Conservation (phyloP, 2,113 vertebrate genomes). For the Tauraco erythrolophus region DNA sequence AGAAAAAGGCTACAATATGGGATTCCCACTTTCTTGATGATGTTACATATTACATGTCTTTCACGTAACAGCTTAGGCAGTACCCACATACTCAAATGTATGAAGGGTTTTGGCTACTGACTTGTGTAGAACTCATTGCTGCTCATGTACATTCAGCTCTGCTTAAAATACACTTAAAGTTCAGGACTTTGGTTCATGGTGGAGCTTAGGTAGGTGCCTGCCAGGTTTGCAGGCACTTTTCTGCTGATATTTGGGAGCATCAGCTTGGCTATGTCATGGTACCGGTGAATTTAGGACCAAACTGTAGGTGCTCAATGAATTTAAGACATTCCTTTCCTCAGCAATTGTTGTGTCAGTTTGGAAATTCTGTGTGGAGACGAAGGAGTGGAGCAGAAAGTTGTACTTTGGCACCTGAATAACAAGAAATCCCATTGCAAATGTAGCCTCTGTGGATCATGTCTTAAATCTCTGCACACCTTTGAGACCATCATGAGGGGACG, state of each 20-base stretch:
- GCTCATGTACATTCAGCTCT: not conserved
- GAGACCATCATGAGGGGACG: accelerated
- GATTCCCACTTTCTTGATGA: not conserved
- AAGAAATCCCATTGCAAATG: not conserved
- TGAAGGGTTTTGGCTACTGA: accelerated
- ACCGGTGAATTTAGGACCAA: not conserved
- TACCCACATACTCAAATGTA: not conserved
- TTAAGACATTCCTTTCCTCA: not conserved
- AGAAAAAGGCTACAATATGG: not conserved
- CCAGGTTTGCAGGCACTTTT: not conserved
- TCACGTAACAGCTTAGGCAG: not conserved
- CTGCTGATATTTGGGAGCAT: not conserved
- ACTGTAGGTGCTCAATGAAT: not conserved
- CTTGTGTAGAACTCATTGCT: not conserved
- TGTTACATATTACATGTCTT: too few relatives aligned
- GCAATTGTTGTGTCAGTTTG: not conserved
- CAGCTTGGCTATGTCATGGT: not conserved
- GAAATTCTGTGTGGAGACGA: not conserved
- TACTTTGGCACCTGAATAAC: not conserved
- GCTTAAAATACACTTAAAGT: not conserved
- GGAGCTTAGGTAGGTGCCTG: not conserved
- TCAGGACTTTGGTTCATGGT: not conserved
- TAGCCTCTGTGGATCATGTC: not conserved
- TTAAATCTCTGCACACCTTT: not conserved
- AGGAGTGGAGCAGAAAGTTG: not conserved